phyloP scores from a whole-genome alignment of 1,140 invertebrate genomes.

The Hermetia illucens region DNA sequence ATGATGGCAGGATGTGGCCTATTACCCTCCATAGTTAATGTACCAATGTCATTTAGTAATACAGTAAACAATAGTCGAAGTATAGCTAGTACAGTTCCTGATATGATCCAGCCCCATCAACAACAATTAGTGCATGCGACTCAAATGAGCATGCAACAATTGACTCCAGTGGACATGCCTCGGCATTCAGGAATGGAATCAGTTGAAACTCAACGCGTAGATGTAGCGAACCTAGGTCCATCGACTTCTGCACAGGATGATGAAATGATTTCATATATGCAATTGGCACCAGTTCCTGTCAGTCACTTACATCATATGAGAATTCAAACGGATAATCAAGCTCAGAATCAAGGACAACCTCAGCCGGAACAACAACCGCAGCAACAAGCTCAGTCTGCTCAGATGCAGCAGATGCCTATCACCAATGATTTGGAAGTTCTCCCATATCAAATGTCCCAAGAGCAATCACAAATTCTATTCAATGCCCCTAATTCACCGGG shows the following conservation, averaged over 20 bases:
- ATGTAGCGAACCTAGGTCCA: no score
- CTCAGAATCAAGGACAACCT: constrained; percentile 10
- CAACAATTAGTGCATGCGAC: constrained; percentile 7
- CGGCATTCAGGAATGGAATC: no score
- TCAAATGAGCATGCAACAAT: no score
- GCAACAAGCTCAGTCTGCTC: constrained; percentile 2
- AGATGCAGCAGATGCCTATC: constrained; percentile 18
- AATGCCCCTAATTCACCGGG: constrained; percentile 17
- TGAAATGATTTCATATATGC: constrained; percentile 4
- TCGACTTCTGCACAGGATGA: background rate
- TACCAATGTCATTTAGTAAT: constrained; percentile 18
- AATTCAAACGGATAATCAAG: constrained; percentile 12
- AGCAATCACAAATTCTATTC: constrained; percentile 25
- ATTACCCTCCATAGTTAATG: constrained; percentile 46
- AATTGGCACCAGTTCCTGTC: background rate
- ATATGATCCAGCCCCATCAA: constrained; percentile 6
- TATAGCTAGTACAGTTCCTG: no score
- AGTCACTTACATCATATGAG: constrained; percentile 7
- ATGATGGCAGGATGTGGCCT: constrained; percentile 69
- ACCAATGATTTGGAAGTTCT: constrained; percentile 25
- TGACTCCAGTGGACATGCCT: no score
- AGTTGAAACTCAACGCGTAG: no score
- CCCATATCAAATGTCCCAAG: constrained; percentile 25
- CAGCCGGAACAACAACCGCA: constrained; percentile 12
- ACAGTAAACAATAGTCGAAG: no score